Evolutionary conservation across 2,888 invertebrate species (phyloP), one percentile per base, ranked within the genome.

Genomic region (Piscicola geometra): DNA sequence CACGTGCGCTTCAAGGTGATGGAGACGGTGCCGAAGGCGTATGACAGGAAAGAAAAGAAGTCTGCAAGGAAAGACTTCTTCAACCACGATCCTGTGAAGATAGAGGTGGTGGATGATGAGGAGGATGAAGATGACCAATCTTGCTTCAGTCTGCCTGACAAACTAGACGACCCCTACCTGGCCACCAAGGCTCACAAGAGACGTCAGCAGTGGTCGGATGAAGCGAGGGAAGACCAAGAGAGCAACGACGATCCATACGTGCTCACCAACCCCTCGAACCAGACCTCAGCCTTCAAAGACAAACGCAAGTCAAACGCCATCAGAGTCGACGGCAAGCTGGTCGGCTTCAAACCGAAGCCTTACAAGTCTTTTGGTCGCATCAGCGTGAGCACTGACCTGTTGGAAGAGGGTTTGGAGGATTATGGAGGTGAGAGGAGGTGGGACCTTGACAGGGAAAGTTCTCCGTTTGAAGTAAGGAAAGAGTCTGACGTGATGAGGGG

Each of bases 281-380:
- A 50, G 3, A 64, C 32, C 15, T 12, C 3, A n/a, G 25, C 35
- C 2, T 56, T 56, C 25, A 56, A 56, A n/a, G 25, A 15, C 21
- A 69, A 69, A 25, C 9, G 15, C 5, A 70, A 70, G 15, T 28
- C 28, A 9, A 47, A 47, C 28, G 47, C 28, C 35, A 47, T 70
- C 12, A 67, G 67, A 67, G 64, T 73, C 15, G 32, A 60, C n/a
- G 73, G 73, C 36, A 56, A 73, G 41, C 41, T 73, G 28, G 35
- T 73, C n/a, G 73, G 73, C 32, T 73, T 73, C 73, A 33, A 21
- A 32, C 64, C 73, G 32, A 21, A 32, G 33, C 73, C 73, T 25
- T 73, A 73, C 35, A 73, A 64, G 36, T 64, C 73, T 5, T 73
- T 73, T n/a, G 73, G 73, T 33, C 73, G n/a, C 28, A 73, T 73